Evolutionary conservation across 1,140 invertebrate species (phyloP).

Genomic region (Aplysia californica): DNA sequence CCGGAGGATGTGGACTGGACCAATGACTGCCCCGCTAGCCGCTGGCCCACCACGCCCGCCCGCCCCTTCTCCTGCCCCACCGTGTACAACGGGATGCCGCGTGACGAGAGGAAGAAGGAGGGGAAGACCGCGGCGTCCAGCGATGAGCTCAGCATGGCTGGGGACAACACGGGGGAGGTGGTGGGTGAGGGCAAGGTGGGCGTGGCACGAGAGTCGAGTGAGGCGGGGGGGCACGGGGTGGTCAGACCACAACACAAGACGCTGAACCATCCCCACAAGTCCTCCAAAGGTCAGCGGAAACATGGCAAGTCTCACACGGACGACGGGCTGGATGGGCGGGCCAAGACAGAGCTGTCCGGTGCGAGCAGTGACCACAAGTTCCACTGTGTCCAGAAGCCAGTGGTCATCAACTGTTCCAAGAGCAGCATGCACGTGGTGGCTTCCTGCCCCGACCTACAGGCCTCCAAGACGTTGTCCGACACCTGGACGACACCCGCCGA

Average conservation of each 20-base stretch:
- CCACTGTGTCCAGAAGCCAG: conserved; percentile 19
- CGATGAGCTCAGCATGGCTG: no score
- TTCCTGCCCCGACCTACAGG: conserved; percentile 15
- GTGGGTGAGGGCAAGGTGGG: background rate
- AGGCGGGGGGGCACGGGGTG: background rate
- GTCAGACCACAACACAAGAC: background rate
- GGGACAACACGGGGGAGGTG: background rate
- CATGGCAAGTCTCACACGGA: no score
- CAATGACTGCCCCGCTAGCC: background rate
- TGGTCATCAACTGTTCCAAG: conserved; percentile 8
- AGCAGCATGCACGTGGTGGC: background rate
- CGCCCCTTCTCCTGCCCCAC: background rate
- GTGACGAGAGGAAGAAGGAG: background rate
- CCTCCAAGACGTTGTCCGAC: background rate
- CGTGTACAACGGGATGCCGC: no score
- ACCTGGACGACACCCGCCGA: background rate
- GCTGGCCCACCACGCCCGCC: background rate
- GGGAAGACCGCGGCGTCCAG: background rate
- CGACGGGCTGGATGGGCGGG: no score
- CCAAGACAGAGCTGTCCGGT: no score
- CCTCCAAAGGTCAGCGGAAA: background rate
- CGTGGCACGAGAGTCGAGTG: background rate
- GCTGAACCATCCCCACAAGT: background rate
- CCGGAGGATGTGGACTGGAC: background rate
- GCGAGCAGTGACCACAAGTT: background rate